Conservation (phyloP, 1,140 invertebrate species). For the Bombus haemorrhoidalis region DNA sequence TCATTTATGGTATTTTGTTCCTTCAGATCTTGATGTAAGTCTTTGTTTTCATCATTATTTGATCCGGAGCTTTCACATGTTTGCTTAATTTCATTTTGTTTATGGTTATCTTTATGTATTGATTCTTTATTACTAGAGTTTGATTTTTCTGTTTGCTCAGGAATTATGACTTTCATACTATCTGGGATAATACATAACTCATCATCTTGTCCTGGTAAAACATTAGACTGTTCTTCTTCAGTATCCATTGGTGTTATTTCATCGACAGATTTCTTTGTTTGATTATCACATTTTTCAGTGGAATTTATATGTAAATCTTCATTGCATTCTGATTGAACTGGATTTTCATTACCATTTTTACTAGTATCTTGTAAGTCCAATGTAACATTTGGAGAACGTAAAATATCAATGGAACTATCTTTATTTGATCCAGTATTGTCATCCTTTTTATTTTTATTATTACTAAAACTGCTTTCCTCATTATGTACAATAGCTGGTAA, state of each 20-base stretch:
- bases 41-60: conserved; percentile 25
- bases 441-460: conserved; percentile 37
- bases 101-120: neutral
- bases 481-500: conserved; percentile 72
- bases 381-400: neutral
- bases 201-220: conserved; percentile 80
- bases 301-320: conserved; percentile 23
- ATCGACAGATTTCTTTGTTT: conserved; percentile 48
- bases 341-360: neutral
- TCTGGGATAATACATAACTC: conserved; percentile 81
- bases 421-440: conserved; percentile 33
- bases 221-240: conserved; percentile 67
- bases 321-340: conserved; percentile 17
- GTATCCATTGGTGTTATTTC: conserved; percentile 56
- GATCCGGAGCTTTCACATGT: conserved; percentile 38
- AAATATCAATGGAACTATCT: conserved; percentile 1
- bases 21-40: neutral
- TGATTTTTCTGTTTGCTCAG: conserved; percentile 50
- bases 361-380: neutral
- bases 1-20: conserved; percentile 8
- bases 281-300: conserved; percentile 37
- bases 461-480: conserved; percentile 48
- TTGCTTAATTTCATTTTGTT: conserved; percentile 26
- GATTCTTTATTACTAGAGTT: conserved; percentile 42
- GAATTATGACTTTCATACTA: conserved; percentile 76